phyloP scores from a whole-genome alignment of 2,797 vertebrate species.

The Notamacropus eugenii region DNA sequence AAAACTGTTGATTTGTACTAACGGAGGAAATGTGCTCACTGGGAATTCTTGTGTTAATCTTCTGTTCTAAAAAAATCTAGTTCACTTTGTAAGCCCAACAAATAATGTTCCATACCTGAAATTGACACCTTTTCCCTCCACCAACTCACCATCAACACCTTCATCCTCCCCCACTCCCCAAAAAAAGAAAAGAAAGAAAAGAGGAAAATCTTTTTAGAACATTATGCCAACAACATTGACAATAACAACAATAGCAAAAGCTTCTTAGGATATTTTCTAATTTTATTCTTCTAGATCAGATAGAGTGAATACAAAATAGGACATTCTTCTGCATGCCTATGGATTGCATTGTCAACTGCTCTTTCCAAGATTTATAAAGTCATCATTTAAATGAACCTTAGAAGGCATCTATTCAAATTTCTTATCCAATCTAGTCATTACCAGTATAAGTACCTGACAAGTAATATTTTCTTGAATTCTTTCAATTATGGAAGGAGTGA shows the following conservation, averaged over 20 bases:
- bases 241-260: not conserved
- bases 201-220: not conserved
- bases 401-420: not conserved
- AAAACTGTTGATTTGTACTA: not conserved
- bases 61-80: not conserved
- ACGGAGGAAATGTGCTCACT: not conserved
- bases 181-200: not conserved
- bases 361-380: not conserved
- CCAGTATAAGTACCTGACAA: not conserved
- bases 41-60: not conserved
- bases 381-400: not conserved
- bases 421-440: not conserved
- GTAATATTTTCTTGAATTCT: not conserved
- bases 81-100: slow-evolving; percentile 25
- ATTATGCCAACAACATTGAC: not conserved
- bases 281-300: not conserved
- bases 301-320: not conserved
- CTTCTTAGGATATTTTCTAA: not conserved
- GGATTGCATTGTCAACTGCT: not conserved
- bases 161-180: not conserved
- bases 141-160: not conserved
- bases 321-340: not conserved
- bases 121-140: not conserved
- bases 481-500: not conserved
- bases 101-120: slow-evolving; percentile 10